These are phyloP conservation scores for Ganaspis sp. DNA, from an alignment of 1,140 invertebrate species.

Conservation along the genomic window DNA sequence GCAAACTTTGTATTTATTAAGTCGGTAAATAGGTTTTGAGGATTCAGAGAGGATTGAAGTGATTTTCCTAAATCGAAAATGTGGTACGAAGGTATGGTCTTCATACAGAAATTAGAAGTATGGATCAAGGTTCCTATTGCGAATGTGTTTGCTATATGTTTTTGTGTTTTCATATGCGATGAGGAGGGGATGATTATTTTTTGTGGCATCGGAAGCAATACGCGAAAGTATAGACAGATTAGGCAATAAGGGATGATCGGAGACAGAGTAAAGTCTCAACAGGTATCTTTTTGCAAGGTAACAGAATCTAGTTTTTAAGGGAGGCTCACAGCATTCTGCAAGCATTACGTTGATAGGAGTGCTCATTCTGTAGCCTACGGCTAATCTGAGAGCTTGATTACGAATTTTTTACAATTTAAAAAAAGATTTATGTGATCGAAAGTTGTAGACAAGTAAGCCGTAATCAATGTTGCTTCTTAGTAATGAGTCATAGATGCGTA, in stretches of 20 bases:
- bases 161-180: too few relatives aligned
- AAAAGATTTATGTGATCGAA: background rate
- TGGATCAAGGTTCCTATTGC: too few relatives aligned
- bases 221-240: background rate
- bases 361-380: background rate
- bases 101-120: too few relatives aligned
- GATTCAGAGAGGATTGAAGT: too few relatives aligned
- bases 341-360: background rate
- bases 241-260: background rate
- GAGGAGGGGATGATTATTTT: too few relatives aligned
- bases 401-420: background rate
- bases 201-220: too few relatives aligned
- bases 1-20: too few relatives aligned
- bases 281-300: background rate
- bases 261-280: background rate
- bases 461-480: background rate
- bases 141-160: too few relatives aligned
- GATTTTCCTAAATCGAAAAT: too few relatives aligned
- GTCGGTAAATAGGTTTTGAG: too few relatives aligned
- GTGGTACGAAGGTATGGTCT: too few relatives aligned
- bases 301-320: background rate
- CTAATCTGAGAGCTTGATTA: background rate
- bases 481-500: background rate
- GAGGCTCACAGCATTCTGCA: background rate
- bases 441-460: background rate